Base-by-base conservation (phyloP, 2,113 vertebrate species). In the Agapornis roseicollis region DNA sequence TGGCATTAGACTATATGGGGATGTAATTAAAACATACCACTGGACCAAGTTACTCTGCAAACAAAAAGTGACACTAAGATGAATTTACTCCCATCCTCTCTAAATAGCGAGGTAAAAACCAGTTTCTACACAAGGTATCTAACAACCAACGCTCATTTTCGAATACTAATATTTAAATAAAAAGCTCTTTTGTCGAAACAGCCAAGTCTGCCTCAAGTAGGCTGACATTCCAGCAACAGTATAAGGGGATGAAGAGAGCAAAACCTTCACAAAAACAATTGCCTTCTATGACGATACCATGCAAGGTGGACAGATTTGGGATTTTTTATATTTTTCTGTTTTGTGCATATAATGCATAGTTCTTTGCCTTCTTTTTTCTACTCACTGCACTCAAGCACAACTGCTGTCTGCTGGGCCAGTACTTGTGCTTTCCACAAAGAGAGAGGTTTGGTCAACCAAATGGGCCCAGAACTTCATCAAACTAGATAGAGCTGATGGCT, bases 231-330 rank as follows among this genome's bases (percentile, higher is more conserved):
- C 95, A 80, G 77, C 58, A 46, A 77, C 76, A 56, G 63, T 56
- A 49, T 29, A 72, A 65, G 82, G 73, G 79, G 81, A 58, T 20
- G 24, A 76, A 80, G 73, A 81, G 66, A 94, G 88, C 50, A 74
- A 83, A 93, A 93, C 61, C 80, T 27, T 3, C 39, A 53, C 58
- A 39, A 47, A 87, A 97, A 97, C 96, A 97, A 97, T 76, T 61
- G 66, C 77, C 68, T 89, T 85, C 93, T 94, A 5, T 91, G 78
- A 87, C 95, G 73, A 68, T 76, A 37, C 20, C 20, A 8, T 0
- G 65, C 74, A 69, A 90, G 86, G 70, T 74, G 87, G 92, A 89
- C 73, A 3, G 55, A 79, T 76, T 80, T 70, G 44, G 46, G 8
- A 8, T 5, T 55, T 64, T 11, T n/a, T 16, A 14, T 41, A 0